Base-by-base conservation (phyloP, 2,113 vertebrate genomes). In the Danio rerio region DNA sequence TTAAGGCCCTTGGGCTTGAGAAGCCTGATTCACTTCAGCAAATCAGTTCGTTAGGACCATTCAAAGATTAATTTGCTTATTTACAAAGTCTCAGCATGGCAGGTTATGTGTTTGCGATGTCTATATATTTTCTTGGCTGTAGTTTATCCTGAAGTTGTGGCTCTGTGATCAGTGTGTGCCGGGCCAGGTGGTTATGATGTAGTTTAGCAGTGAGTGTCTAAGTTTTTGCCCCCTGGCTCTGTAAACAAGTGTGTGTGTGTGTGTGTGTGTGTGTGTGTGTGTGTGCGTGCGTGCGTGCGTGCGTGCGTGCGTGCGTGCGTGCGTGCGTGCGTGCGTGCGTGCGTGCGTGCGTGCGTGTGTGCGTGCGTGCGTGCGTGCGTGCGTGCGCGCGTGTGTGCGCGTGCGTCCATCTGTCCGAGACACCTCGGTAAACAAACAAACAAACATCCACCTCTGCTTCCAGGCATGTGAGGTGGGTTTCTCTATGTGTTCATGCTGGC, bases 191-290 rank as follows among this genome's bases (percentile, higher is more conserved):
- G 58, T 72, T 80, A 21, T 75, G 75, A 65, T 75, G 42, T 79
- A 78, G 70, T 31, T 53, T 53, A 2, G 15, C 40, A 45, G 5
- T 52, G 43, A 9, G 69, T 49, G 42, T 77, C 73, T 40, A 50
- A 73, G 82, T n/a, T 55, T 56, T 83, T 31, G 56, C 31, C 76
- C 76, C 65, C 43, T 42, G 70, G 71, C 71, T 9, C 4, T 85
- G 80, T 73, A 82, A 85, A 79, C 80, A 78, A 45, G 58, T 78
- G 9, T 68, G 43, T 68, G 55, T 49, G 45, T 70, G 53, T 58
- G n/a, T 45, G n/a, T n/a, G n/a, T n/a, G n/a, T n/a, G n/a, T n/a
- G n/a, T n/a, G n/a, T n/a, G n/a, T n/a, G n/a, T n/a, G n/a, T n/a
- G n/a, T n/a, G n/a, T n/a, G n/a, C n/a, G n/a, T n/a, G n/a, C n/a